Conservation (phyloP, 2,888 invertebrate species). For the Physocephala rufipes region DNA sequence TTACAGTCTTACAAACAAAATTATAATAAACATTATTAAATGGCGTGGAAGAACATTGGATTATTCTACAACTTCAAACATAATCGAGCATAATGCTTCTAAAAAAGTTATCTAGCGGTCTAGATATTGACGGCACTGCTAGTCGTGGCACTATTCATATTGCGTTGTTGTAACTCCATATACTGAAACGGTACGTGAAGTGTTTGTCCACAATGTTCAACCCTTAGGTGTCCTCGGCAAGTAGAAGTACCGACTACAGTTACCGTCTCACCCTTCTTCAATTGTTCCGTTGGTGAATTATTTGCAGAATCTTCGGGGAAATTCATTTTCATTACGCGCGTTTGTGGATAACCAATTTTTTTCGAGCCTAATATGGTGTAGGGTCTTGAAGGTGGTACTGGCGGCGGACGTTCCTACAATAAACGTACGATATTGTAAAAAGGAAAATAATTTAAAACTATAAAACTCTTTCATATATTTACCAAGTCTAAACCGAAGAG, state of each 20-base stretch:
- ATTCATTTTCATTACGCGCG: constrained; percentile 88
- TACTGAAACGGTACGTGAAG: constrained; percentile 85
- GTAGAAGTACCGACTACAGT: constrained; percentile 88
- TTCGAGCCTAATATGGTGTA: constrained; percentile 92
- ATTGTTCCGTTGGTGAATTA: constrained; percentile 65
- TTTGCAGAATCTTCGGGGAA: constrained; percentile 73
- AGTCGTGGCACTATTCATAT: constrained; percentile 35
- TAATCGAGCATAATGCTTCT: no score
- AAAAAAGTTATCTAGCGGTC: background rate
- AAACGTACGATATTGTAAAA: background rate
- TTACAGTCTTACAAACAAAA: constrained; percentile 29
- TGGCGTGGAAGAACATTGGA: constrained; percentile 4
- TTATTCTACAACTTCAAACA: background rate
- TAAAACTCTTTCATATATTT: constrained; percentile 51
- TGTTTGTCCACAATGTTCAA: constrained; percentile 80
- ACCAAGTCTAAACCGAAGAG: constrained; percentile 89
- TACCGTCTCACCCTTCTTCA: constrained; percentile 86
- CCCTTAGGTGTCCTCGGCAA: constrained; percentile 85
- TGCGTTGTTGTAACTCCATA: constrained; percentile 71
- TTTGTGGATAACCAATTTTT: constrained; percentile 92
- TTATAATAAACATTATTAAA: background rate
- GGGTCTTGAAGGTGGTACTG: constrained; percentile 87
- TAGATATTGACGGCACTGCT: constrained; percentile 52
- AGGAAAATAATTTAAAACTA: constrained; percentile 22
- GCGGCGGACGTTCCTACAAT: constrained; percentile 88